Conservation (phyloP, 2,797 vertebrate genomes). For the Apogon hyalosoma region DNA sequence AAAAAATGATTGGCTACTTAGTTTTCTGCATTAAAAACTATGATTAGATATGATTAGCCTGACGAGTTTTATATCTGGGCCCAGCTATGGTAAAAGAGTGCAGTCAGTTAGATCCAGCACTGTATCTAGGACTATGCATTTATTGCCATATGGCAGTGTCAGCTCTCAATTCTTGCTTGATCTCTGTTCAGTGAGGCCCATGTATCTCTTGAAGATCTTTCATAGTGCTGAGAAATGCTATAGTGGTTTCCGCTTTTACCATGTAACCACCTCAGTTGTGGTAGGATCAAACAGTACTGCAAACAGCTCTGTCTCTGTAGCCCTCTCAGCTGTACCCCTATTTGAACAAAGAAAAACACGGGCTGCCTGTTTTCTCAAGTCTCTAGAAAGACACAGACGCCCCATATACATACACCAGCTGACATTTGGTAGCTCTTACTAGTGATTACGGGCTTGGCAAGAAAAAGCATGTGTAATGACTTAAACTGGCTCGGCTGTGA, state of each 20-base stretch:
- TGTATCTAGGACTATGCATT: constrained; percentile 43
- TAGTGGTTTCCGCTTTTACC: constrained; percentile 39
- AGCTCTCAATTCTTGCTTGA: constrained; percentile 41
- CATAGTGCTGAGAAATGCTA: constrained; percentile 30
- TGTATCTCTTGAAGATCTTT: constrained; percentile 34
- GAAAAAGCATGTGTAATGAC: constrained; percentile 55
- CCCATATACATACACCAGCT: constrained; percentile 29
- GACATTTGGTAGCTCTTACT: constrained; percentile 75
- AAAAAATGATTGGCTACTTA: constrained; percentile 43
- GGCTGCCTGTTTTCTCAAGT: constrained; percentile 29
- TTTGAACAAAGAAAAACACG: constrained; percentile 39
- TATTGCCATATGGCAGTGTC: constrained; percentile 43
- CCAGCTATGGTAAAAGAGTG: constrained; percentile 34
- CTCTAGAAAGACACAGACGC: constrained; percentile 36
- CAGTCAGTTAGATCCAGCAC: constrained; percentile 46
- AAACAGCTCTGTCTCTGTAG: constrained; percentile 38
- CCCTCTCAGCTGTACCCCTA: constrained; percentile 9
- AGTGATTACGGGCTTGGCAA: constrained; percentile 64
- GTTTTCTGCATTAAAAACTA: constrained; percentile 28
- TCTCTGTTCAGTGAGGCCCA: constrained; percentile 28
- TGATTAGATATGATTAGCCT: constrained; percentile 53
- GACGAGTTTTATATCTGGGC: constrained; percentile 47
- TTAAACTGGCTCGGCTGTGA: constrained; percentile 54
- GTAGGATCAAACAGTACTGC: constrained; percentile 39
- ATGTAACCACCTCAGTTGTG: constrained; percentile 41